Evolutionary conservation across 2,888 invertebrate species (phyloP), one percentile per base, ranked within the genome.

Genomic region (Vandiemenella viatica): DNA sequence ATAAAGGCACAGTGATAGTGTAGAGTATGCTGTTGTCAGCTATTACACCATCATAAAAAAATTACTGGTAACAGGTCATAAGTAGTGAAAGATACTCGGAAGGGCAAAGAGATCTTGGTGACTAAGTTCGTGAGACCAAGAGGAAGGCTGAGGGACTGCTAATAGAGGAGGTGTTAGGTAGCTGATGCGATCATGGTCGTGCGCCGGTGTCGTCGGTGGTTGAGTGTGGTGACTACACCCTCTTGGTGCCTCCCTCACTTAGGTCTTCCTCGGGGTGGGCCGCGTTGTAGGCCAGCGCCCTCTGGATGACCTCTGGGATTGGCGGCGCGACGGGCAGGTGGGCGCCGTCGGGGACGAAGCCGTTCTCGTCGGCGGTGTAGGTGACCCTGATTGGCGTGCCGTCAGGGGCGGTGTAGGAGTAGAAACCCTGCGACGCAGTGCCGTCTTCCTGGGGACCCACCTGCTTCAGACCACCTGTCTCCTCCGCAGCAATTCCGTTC

Each of bases 361-460:
- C 79, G 55, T 79, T 77, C 58, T 80, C 80, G 56, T 80, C 79
- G n/a, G 80, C 80, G 26, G 75, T 72, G 59, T 80, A 81, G 6
- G 73, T 69, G 10, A 80, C 67, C 1, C 73, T 62, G 53, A 80
- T 79, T 13, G 75, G 70, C 4, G 74, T 70, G 37, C 80, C 80
- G 55, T 80, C 80, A 2, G 79, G 79, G 1, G 79, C 72, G 26
- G 77, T 79, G 64, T 79, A 81, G 56, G 77, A 76, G 59, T 74
- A 79, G 57, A 76, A 77, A 42, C 80, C 80, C 58, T 76, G 50
- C 17, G 61, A 49, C 38, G 46, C 40, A 6, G 46, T 42, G 13
- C 49, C 44, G 15, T 44, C 49, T 5, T 74, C 67, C 48, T 73
- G 71, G 54, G 67, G 64, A 55, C 73, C 73, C 18, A 71, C 67